Conservation (phyloP, 2,113 vertebrate genomes). For the Apeltes quadracus region DNA sequence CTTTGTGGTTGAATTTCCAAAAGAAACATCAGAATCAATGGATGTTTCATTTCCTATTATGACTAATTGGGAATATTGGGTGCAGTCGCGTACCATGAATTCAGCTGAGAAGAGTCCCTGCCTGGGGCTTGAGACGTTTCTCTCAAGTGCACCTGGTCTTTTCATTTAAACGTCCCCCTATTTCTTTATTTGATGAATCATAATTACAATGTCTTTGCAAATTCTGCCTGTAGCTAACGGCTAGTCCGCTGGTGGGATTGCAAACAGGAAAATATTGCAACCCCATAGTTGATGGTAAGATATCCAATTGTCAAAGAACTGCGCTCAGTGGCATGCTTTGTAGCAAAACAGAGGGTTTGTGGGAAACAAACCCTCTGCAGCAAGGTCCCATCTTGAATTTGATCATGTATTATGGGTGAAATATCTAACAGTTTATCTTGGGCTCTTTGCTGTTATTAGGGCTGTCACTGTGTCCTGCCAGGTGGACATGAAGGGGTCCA, state of each 20-base stretch:
- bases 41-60: slow-evolving; percentile 57
- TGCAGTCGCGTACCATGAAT: slow-evolving; percentile 30
- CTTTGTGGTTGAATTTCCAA: too few species aligned
- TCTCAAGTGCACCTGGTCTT: slow-evolving; percentile 12
- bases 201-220: neutral
- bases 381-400: slow-evolving; percentile 24
- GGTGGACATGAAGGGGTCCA: slow-evolving; percentile 44
- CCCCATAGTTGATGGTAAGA: slow-evolving; percentile 6
- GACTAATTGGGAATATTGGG: slow-evolving; percentile 29
- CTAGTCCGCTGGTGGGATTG: neutral
- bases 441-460: slow-evolving; percentile 39
- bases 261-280: neutral
- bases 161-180: neutral
- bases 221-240: neutral
- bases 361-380: slow-evolving; percentile 18
- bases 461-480: slow-evolving; percentile 59
- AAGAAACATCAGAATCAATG: slow-evolving; percentile 52
- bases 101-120: slow-evolving; percentile 34
- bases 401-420: slow-evolving; percentile 19
- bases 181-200: slow-evolving; percentile 1
- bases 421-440: slow-evolving; percentile 24
- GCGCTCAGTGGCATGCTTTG: neutral
- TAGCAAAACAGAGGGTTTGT: slow-evolving; percentile 10
- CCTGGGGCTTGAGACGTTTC: slow-evolving; percentile 26
- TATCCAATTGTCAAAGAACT: neutral